Percentiles rank a stretch among this genome's conserved stretches.
Conservation (phyloP, 2,797 vertebrate species). For the Danionella dracula region DNA sequence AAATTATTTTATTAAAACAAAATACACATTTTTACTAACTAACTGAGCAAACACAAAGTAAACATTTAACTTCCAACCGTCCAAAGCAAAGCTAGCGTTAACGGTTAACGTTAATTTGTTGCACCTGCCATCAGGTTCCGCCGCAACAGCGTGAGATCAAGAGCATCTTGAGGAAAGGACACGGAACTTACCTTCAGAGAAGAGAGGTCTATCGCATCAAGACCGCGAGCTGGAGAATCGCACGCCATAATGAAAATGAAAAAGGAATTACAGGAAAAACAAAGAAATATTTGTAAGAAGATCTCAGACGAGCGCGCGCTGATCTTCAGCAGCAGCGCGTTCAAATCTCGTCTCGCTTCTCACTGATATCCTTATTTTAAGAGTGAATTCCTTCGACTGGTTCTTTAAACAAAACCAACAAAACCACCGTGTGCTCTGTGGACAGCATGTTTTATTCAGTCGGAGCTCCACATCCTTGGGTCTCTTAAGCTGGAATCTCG, state of each 20-base stretch:
- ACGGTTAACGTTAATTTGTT: neutral
- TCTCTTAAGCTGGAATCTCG: neutral
- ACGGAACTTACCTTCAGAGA: conserved; percentile 80
- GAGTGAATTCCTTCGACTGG: conserved; percentile 4
- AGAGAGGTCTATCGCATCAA: conserved; percentile 91
- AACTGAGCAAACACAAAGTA: too few species aligned
- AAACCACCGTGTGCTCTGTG: neutral
- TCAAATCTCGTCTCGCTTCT: neutral
- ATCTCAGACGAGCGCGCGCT: neutral
- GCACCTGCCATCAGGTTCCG: neutral
- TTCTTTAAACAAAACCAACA: neutral
- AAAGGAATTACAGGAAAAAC: conserved; percentile 37
- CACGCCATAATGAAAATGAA: conserved; percentile 83
- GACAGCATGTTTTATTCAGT: conserved; percentile 8
- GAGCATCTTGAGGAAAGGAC: conserved; percentile 12
- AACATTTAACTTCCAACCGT: too few species aligned
- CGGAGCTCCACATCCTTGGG: neutral
- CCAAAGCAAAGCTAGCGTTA: too few species aligned
- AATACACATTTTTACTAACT: too few species aligned
- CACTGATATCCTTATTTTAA: neutral
- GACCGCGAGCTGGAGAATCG: conserved; percentile 87
- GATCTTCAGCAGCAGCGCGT: neutral
- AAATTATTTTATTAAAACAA: too few species aligned
- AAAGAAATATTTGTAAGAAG: conserved; percentile 11
- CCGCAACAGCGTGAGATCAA: conserved; percentile 4